Base-by-base conservation (phyloP, 35 echinoderm and acorn worm species). In the Holothuria glaberrima region DNA sequence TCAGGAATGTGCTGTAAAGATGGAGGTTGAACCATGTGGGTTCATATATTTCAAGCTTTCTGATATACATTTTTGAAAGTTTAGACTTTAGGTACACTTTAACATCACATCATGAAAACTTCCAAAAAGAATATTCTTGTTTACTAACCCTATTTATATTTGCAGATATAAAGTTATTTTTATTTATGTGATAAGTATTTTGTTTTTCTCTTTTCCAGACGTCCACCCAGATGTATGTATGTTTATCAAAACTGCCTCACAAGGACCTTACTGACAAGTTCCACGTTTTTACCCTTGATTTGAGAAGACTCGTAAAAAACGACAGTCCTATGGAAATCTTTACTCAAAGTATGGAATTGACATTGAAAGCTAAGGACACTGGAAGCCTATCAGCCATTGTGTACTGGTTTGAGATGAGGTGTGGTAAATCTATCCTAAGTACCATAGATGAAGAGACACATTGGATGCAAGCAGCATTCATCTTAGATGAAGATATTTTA, bases 371-470 rank as follows among this genome's bases (percentile, higher is more conserved):
- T 56, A 84, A 20, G 18, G 80, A 25, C 59, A 3, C 17, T 32
- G 80, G 80, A 25, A 84, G 28, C 12, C 28, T 84, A 20, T 24
- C 9, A 1, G 80, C 58, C 9, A n/a, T 84, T 16, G 26, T 64
- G 14, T 84, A 61, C 33, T 84, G 80, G 80, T 84, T 84, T 84
- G 80, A 84, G 54, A 59, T 84, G 59, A 32, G 9, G 50, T 48
- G 36, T 27, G 31, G 25, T 29, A 27, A 30, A 33, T 69, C 66
- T 30, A 19, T 19, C 22, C 30, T 84, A 3, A 84, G 28, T 64
- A 84, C 80, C 29, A 48, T 32, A 2, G 80, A 84, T 84, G 54
- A 64, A 18, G 80, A 84, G n/a, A 84, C 54, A 9, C 80, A 84
- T 21, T 84, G 80, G 80, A 84, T 61, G 57, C 80, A 84, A 31